Base-by-base conservation (phyloP, 1,140 invertebrate genomes). In the Dendroctonus ponderosae region DNA sequence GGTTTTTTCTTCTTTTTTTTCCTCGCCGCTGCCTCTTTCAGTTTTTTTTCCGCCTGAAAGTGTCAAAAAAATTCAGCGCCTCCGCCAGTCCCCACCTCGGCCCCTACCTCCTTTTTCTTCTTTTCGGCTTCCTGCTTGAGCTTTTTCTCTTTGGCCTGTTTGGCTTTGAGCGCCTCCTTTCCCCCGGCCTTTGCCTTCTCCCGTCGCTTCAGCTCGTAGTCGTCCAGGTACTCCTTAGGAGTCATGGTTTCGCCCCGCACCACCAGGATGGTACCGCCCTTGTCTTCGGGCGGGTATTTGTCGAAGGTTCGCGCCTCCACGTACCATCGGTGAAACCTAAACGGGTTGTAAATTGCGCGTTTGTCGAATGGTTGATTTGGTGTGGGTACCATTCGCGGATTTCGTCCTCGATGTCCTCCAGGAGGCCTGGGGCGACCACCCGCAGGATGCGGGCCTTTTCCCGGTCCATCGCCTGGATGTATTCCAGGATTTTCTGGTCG, bases 341-440 rank as follows among this genome's bases (percentile, higher is more conserved):
- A 50, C 44, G 26, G 26, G 26, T 26, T 26, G 4, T 46, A 11
- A 14, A 2, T 12, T 46, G 1, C 4, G 44, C 0, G 44, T 46
- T 4, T 12, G 9, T 46, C 4, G 3, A 46, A 1, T 46, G 9
- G 1, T 12, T 46, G n/a, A 60, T 7, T 9, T 12, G 9, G 4
- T 41, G 8, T n/a, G n/a, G n/a, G n/a, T 43, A 64, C 88, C 88
- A 90, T 53, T 82, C 82, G 54, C 85, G 83, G 66, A 90, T 85
- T 77, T 90, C 87, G 59, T 85, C 84, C 2, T 83, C 82, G 65
- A 89, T 88, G 71, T 89, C 87, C 71, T 90, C 87, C 79, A 87
- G 83, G 46, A 89, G 76, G 60, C 82, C 80, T 2, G 84, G 84
- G 56, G 81, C 81, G 57, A 82, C 78, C 3, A 84, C 75, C 75